Evolutionary conservation across 2,888 invertebrate genomes (phyloP), one percentile per base, ranked within the genome.

Genomic region (Stomorhina lunata): DNA sequence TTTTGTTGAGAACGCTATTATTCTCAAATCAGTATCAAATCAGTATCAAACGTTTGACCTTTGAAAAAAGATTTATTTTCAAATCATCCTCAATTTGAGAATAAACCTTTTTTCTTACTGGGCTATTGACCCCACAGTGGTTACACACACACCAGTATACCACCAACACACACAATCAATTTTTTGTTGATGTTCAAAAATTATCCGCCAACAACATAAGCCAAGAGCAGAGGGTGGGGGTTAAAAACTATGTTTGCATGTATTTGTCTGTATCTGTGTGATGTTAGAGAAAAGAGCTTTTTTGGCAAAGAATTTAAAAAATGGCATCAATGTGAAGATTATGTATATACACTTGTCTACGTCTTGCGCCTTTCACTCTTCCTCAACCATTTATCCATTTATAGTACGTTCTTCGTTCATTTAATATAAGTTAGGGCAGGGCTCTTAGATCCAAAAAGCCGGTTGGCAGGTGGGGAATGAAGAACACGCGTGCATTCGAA

Each of bases 271-370:
- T 48, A 20, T 45, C 37, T 43, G 15, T 37, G 22, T 45, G 25
- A n/a, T 55, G 48, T 50, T 34, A 25, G 48, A 68, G 27, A 71
- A 34, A 53, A 76, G 79, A 82, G 75, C 75, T 75, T 79, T 79
- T 79, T 82, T 82, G 81, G 81, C 78, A 81, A 81, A 68, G 73
- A 79, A 82, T 82, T 79, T 69, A 25, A 78, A 75, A 69, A 73
- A 79, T 75, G 73, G 53, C 69, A 69, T 73, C 43, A 73, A 81
- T 63, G 78, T 43, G 69, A 66, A 61, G 43, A 27, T 53, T 59
- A n/a, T 69, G 29, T 57, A 48, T 29, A 25, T 80, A 57, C 63
- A 73, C 29, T 63, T 29, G 29, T 34, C 53, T n/a, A 27, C 40
- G 40, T 40, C 22, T 75, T 53, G 32, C 32, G 43, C n/a, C 50